phyloP scores from a whole-genome alignment of 1,140 invertebrate genomes.

The Hormaphis cornu region DNA sequence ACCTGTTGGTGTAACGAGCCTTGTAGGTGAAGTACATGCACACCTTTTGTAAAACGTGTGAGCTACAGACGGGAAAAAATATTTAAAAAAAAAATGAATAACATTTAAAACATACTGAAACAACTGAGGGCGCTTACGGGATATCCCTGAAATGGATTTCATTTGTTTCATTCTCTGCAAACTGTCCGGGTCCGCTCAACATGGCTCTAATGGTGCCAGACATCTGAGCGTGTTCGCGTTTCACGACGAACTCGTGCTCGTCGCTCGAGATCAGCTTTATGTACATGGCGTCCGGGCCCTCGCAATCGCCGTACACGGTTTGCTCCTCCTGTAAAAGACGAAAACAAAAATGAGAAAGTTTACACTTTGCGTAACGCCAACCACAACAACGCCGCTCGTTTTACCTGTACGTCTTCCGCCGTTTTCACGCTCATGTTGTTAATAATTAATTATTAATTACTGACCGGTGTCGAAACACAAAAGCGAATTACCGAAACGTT shows the following conservation, averaged over 20 bases:
- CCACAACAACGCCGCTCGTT: no score
- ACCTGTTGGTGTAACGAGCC: slow-evolving; percentile 96
- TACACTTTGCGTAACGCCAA: no score
- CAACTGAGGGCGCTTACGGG: slow-evolving; percentile 71
- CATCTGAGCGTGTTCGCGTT: slow-evolving; percentile 91
- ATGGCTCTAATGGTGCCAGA: slow-evolving; percentile 98
- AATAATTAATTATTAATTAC: no score
- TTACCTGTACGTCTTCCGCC: no score
- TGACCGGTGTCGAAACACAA: no score
- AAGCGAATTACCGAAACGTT: no score
- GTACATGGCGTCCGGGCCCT: slow-evolving; percentile 97
- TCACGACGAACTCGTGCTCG: slow-evolving; percentile 96
- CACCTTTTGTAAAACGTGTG: slow-evolving; percentile 95
- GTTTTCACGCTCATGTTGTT: no score
- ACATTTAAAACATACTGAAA: not conserved
- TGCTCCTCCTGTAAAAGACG: no score
- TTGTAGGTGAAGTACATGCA: slow-evolving; percentile 99
- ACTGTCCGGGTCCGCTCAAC: slow-evolving; percentile 91
- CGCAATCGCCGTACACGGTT: slow-evolving; percentile 79
- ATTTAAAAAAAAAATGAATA: slow-evolving; percentile 1
- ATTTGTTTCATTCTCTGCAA: slow-evolving; percentile 98
- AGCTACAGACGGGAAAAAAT: slow-evolving; percentile 68
- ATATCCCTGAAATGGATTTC: slow-evolving; percentile 99
- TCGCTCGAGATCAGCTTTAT: slow-evolving; percentile 96
- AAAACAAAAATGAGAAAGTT: no score